These are phyloP conservation scores for Scotopteryx bipunctaria DNA, from an alignment of 2,888 invertebrate species.

Conservation along the genomic window DNA sequence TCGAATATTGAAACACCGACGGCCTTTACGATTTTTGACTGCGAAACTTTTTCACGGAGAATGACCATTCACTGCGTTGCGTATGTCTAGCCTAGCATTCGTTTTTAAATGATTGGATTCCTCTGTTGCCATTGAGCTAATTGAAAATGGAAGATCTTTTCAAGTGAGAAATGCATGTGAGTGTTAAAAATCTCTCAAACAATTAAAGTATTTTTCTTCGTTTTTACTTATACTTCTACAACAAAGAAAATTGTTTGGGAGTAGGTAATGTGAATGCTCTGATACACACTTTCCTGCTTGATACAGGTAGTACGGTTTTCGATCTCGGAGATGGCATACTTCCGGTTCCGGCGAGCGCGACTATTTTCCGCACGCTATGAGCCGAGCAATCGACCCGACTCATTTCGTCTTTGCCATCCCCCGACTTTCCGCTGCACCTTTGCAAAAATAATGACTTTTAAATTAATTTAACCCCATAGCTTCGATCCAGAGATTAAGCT, in stretches of 20 bases:
- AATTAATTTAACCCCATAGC: too few species aligned
- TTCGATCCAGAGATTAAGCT: too few species aligned
- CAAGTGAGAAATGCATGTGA: background rate
- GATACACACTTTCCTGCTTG: conserved; percentile 5
- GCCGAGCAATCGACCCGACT: conserved; percentile 41
- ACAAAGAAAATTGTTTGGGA: too few species aligned
- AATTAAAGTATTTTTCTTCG: too few species aligned
- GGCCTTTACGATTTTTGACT: conserved; percentile 16
- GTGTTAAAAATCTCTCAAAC: too few species aligned
- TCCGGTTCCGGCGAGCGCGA: conserved; percentile 50
- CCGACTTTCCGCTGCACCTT: conserved; percentile 42
- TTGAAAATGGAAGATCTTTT: background rate
- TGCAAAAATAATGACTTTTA: conserved; percentile 35
- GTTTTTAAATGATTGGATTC: conserved; percentile 29
- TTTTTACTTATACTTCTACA: too few species aligned
- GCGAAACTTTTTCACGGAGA: conserved; percentile 21
- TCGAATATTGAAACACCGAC: conserved; percentile 25
- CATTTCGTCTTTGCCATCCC: conserved; percentile 44
- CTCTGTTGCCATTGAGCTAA: background rate
- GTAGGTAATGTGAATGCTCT: background rate
- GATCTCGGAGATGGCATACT: conserved; percentile 51
- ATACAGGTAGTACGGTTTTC: conserved; percentile 39
- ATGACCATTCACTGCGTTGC: conserved; percentile 9
- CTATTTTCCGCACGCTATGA: conserved; percentile 43
- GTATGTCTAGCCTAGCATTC: conserved; percentile 7